Evolutionary conservation across 92 coral and sea anemone species (phyloP).

Genomic region (Palythoa grandis): DNA sequence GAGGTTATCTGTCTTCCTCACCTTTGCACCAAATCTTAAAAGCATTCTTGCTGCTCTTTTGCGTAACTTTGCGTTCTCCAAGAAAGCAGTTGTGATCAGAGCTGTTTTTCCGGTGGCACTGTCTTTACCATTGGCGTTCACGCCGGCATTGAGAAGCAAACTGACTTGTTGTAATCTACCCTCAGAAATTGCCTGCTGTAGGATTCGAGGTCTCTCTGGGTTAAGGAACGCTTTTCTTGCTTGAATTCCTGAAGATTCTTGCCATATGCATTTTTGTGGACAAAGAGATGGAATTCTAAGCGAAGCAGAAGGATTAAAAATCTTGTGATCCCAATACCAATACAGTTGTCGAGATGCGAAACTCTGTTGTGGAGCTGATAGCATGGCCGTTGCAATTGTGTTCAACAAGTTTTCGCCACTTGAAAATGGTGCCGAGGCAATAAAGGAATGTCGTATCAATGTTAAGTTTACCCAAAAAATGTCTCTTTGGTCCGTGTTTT

Average conservation of each 20-base stretch:
- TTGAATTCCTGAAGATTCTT: not conserved
- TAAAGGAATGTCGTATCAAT: not conserved
- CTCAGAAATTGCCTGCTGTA: slow-evolving; percentile 84
- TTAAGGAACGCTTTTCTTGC: not conserved
- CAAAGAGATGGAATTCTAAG: slow-evolving; percentile 1
- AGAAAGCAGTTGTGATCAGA: slow-evolving; percentile 77
- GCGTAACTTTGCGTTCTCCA: slow-evolving; percentile 79
- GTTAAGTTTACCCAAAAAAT: not conserved
- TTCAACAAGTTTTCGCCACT: not conserved
- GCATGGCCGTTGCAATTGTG: not conserved
- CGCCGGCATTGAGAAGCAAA: slow-evolving; percentile 88
- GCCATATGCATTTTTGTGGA: not conserved
- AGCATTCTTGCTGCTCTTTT: slow-evolving; percentile 73
- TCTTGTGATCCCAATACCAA: not conserved
- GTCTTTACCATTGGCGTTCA: slow-evolving; percentile 85
- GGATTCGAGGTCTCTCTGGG: slow-evolving; percentile 78
- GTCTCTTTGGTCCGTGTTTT: not conserved
- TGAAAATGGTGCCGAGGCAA: not conserved
- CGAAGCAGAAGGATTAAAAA: not conserved
- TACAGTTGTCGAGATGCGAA: slow-evolving; percentile 22
- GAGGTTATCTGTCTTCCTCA: slow-evolving; percentile 61
- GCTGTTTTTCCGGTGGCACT: slow-evolving; percentile 85
- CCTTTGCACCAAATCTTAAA: slow-evolving; percentile 81
- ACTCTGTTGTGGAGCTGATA: not conserved
- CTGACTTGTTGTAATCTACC: slow-evolving; percentile 87